phyloP scores from a whole-genome alignment of 35 echinoderm and acorn worm species.

The Apostichopus californicus region DNA sequence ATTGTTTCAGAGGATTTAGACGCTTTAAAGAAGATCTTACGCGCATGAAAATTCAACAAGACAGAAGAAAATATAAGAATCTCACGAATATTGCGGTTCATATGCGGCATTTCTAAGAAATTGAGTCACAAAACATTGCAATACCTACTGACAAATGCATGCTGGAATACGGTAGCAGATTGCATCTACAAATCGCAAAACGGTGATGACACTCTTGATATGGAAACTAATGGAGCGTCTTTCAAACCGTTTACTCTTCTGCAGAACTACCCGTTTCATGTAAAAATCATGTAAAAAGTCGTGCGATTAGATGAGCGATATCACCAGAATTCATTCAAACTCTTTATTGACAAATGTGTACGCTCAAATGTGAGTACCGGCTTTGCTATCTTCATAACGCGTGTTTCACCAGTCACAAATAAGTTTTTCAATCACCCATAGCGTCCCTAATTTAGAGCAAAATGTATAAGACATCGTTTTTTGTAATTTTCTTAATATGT shows the following conservation, averaged over 20 bases:
- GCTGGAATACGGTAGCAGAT: neutral
- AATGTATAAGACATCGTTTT: too few relatives aligned
- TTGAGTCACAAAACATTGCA: neutral
- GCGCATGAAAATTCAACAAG: too few relatives aligned
- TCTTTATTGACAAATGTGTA: neutral
- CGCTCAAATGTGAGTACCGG: neutral
- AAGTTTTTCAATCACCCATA: too few relatives aligned
- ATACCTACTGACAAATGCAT: neutral
- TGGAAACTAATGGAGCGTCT: neutral
- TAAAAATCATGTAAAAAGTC: neutral
- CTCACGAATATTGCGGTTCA: neutral
- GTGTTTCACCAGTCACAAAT: too few relatives aligned
- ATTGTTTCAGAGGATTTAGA: neutral
- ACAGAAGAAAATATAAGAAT: neutral
- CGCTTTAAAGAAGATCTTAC: too few relatives aligned
- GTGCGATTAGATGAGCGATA: neutral
- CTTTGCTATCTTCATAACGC: neutral
- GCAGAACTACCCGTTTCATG: too few relatives aligned
- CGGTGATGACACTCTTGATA: neutral
- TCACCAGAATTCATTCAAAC: neutral
- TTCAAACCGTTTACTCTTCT: too few relatives aligned
- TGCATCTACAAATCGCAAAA: neutral
- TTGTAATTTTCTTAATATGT: too few relatives aligned
- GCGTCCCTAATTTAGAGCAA: too few relatives aligned
- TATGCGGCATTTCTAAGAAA: neutral